Conservation (phyloP, 2,888 invertebrate species). For the Chrysina gloriosa region DNA sequence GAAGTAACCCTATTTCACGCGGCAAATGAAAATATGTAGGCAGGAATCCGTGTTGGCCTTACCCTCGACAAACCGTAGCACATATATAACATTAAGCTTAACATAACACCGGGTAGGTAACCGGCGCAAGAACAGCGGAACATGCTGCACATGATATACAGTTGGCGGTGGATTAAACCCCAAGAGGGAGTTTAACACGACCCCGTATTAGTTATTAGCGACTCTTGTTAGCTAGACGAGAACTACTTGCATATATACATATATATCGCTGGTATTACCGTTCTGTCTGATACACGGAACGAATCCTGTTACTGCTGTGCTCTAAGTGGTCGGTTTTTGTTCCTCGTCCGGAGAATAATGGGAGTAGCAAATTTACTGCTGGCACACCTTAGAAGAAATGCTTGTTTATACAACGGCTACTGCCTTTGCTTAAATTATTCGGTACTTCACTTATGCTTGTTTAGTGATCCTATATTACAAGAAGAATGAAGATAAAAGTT, state of each 20-base stretch:
- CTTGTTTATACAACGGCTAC: constrained; percentile 9
- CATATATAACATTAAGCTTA: constrained; percentile 56
- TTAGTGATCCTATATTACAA: too few relatives aligned
- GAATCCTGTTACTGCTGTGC: neutral
- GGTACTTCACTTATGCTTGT: too few relatives aligned
- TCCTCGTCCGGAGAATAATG: constrained; percentile 21
- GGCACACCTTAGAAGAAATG: constrained; percentile 17
- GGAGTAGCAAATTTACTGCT: constrained; percentile 7
- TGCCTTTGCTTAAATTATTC: constrained; percentile 22
- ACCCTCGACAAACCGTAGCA: constrained; percentile 54
- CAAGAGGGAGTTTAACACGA: constrained; percentile 59
- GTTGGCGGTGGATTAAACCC: constrained; percentile 58
- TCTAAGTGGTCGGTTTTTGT: constrained; percentile 27
- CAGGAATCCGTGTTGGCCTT: constrained; percentile 51
- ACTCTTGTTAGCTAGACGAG: constrained; percentile 52
- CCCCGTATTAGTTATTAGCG: constrained; percentile 59
- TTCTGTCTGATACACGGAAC: constrained; percentile 36
- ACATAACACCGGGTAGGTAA: constrained; percentile 53
- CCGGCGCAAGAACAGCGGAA: constrained; percentile 52
- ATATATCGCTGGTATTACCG: constrained; percentile 50
- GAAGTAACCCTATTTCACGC: constrained; percentile 39
- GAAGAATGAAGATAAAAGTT: too few relatives aligned
- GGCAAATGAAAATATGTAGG: constrained; percentile 53
- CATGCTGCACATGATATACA: constrained; percentile 56
- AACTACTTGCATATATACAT: constrained; percentile 56